Base-by-base conservation (phyloP, 2,888 invertebrate species). In the Timema podura region DNA sequence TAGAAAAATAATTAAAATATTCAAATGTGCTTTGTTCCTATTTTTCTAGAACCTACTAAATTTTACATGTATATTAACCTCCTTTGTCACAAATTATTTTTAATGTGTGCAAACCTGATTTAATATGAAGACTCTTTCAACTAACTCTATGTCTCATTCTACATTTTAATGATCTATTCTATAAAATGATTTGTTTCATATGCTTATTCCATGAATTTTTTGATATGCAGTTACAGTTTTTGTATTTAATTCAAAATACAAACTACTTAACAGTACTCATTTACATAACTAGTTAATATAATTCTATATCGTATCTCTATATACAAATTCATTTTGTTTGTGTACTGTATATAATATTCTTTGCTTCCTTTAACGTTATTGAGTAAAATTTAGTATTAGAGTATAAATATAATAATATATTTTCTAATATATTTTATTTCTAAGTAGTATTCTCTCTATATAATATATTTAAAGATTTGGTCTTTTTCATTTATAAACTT, bases 211-310 rank as follows among this genome's bases (percentile, higher is more conserved):
- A 7, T 65, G 49, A 67, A 67, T 57, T 15, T 47, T 59, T 65
- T 73, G 73, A 73, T 73, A 73, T 73, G 73, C 73, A 71, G 68
- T 47, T 71, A 61, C 46, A 68, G 67, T 57, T 65, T 70, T 44
- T 59, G 44, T 59, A 49, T n/a, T 13, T 48, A 64, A 16, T 47
- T 70, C 64, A 68, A 54, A 57, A 65, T 76, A 76, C 75, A 75
- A 74, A 76, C 76, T 76, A 76, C 75, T 75, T 73, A 76, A 76
- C 76, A 76, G 73, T 75, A 75, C 74, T 74, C 74, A 66, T 72
- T 70, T 74, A 73, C 73, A 73, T 68, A 71, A 66, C 68, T 71
- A 72, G 71, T 69, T 71, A 71, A 44, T 45, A 61, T 61, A n/a
- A n/a, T 61, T 44, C 61, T 44, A 61, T 61, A 61, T n/a, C n/a